Conservation (phyloP, 2,888 invertebrate species). For the Philopedon plagiatum region DNA sequence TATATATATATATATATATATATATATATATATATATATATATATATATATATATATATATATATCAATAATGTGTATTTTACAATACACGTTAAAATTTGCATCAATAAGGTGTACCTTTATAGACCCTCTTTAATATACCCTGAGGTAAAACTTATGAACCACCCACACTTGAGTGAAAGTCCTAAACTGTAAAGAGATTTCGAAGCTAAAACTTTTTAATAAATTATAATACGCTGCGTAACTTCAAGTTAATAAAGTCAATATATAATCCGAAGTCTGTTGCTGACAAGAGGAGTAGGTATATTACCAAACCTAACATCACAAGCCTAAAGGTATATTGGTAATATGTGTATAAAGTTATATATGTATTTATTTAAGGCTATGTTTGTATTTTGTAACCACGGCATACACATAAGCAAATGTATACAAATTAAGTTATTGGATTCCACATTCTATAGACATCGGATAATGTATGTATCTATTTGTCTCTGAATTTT, state of each 20-base stretch:
- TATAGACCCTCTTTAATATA: neutral
- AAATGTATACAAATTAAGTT: too few relatives aligned
- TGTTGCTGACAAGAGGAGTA: conserved; percentile 5
- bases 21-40: neutral
- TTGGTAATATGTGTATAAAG: neutral
- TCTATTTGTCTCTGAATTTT: too few relatives aligned
- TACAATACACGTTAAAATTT: too few relatives aligned
- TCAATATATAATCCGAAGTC: conserved; percentile 13
- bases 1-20: neutral
- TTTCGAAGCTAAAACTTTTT: conserved; percentile 6
- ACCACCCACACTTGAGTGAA: neutral
- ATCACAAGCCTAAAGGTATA: neutral
- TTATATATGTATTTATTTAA: neutral
- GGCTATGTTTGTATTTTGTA: neutral
- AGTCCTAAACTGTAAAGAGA: neutral
- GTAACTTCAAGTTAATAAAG: conserved; percentile 11
- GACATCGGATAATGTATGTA: too few relatives aligned
- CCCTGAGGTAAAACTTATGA: neutral
- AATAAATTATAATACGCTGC: neutral
- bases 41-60: neutral
- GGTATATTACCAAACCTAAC: conserved; percentile 1
- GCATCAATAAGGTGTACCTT: too few relatives aligned
- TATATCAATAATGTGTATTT: too few relatives aligned
- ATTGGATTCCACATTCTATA: too few relatives aligned
- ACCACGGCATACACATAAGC: too few relatives aligned